Conservation (phyloP, 1,140 invertebrate species). For the Caenorhabditis brenneri region DNA sequence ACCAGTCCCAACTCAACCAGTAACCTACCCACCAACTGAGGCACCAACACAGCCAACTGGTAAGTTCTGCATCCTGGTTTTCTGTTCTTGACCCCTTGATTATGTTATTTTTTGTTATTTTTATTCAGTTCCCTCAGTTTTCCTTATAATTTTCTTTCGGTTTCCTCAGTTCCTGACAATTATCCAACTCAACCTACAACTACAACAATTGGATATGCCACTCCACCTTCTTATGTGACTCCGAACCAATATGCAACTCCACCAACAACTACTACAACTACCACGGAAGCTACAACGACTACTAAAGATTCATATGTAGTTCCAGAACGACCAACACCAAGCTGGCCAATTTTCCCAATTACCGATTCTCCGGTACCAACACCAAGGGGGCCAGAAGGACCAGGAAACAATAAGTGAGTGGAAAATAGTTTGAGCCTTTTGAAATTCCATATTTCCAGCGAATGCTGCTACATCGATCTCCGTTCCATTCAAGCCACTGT, state of each 20-base stretch:
- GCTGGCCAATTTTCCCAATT: background rate
- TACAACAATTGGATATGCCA: background rate
- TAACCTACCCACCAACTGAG: background rate
- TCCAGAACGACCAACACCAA: background rate
- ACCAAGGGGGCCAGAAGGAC: background rate
- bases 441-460: background rate
- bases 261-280: background rate
- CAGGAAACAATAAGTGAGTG: background rate
- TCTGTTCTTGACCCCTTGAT: background rate
- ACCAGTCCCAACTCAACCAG: background rate
- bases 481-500: background rate
- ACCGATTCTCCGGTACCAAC: too few species aligned
- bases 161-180: background rate
- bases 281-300: background rate
- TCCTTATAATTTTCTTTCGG: background rate
- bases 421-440: background rate
- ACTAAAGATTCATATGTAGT: background rate
- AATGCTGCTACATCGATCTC: constrained; percentile 19
- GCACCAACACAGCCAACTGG: background rate
- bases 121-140: background rate
- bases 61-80: too few species aligned
- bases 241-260: background rate
- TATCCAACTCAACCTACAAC: background rate
- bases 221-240: background rate
- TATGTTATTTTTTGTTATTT: background rate